Percentiles rank a stretch among this genome's conserved stretches.
These are phyloP conservation scores for Sycophila texana DNA, from an alignment of 2,888 invertebrate genomes.

Conservation along the genomic window DNA sequence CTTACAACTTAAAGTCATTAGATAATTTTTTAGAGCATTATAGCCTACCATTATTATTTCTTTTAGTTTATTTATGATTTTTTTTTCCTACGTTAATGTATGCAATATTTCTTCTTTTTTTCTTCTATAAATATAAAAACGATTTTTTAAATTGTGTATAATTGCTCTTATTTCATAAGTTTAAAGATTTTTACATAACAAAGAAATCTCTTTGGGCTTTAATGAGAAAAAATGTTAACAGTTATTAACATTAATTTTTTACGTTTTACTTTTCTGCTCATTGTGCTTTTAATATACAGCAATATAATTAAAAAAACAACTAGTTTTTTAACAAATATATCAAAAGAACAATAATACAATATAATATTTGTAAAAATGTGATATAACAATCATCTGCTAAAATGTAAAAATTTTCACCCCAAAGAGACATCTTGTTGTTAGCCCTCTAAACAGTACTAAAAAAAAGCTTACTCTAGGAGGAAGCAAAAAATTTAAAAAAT, in stretches of 20 bases:
- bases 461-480: no score
- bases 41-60: constrained; percentile 22
- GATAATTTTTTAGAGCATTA: constrained; percentile 22
- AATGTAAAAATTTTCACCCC: background rate
- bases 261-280: no score
- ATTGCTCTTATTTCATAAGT: constrained; percentile 5
- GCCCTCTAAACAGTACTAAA: background rate
- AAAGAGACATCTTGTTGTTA: background rate
- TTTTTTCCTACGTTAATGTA: background rate
- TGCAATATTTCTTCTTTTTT: constrained; percentile 9
- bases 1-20: constrained; percentile 7
- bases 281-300: no score
- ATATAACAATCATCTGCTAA: no score
- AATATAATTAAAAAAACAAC: no score
- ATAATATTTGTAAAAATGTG: no score
- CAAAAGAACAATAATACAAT: no score
- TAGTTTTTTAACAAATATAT: no score
- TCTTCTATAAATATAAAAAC: constrained; percentile 11
- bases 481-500: no score
- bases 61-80: constrained; percentile 16
- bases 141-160: constrained; percentile 3
- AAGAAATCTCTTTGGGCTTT: constrained; percentile 15
- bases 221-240: background rate
- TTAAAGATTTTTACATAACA: constrained; percentile 14
- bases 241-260: background rate